phyloP scores from a whole-genome alignment of 1,140 invertebrate species.

The Hylyphantes graminicola region DNA sequence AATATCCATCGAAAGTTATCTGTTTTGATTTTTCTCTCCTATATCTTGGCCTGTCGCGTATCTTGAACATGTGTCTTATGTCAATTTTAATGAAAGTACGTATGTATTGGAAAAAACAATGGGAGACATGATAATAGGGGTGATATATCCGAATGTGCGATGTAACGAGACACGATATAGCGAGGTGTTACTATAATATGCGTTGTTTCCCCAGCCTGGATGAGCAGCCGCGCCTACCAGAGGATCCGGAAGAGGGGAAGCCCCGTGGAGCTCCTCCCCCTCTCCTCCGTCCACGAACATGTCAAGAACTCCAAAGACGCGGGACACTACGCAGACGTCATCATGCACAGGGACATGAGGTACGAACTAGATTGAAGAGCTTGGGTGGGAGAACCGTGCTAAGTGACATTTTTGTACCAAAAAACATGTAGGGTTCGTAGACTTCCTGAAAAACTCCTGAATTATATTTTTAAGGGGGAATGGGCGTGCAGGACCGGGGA shows the following conservation, averaged over 20 bases:
- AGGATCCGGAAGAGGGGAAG: slow-evolving; percentile 69
- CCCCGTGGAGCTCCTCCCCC: slow-evolving; percentile 71
- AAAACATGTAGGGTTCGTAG: no score
- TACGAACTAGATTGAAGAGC: slow-evolving; percentile 63
- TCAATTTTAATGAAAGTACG: no score
- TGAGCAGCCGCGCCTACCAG: slow-evolving; percentile 72
- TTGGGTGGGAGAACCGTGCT: not conserved
- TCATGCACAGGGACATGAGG: slow-evolving; percentile 73
- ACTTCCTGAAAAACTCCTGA: not conserved
- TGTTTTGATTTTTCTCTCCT: no score
- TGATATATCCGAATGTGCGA: no score
- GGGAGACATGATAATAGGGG: no score
- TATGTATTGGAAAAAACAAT: no score
- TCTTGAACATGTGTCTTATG: no score
- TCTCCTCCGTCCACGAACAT: slow-evolving; percentile 73
- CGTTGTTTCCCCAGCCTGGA: slow-evolving; percentile 70
- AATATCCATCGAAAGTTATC: no score
- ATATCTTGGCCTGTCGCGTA: no score
- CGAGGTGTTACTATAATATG: no score
- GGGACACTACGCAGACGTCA: slow-evolving; percentile 75
- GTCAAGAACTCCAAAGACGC: slow-evolving; percentile 70
- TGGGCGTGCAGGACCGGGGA: no score
- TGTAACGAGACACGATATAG: no score
- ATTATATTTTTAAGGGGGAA: not conserved
- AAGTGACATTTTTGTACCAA: not conserved